Conservation (phyloP, 1,140 invertebrate genomes). For the Elymnias hypermnestra region DNA sequence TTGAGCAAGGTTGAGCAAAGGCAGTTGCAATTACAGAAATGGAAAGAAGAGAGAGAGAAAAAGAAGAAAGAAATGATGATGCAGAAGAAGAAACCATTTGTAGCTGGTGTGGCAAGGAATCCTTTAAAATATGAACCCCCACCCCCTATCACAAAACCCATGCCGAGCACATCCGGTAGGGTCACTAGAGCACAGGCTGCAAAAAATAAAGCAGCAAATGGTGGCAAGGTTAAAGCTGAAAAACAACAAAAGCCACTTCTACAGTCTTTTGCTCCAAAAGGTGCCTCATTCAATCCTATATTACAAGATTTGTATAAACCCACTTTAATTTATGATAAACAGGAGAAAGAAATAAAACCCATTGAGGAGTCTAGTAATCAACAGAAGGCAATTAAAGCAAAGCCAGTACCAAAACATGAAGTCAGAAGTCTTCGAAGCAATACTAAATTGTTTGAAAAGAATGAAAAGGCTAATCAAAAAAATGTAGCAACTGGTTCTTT, state of each 20-base stretch:
- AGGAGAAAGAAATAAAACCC: no score
- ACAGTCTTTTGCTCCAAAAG: constrained; percentile 56
- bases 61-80: constrained; percentile 41
- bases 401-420: no score
- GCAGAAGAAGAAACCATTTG: constrained; percentile 58
- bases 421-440: no score
- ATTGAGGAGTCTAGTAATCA: no score
- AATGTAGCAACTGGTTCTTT: no score
- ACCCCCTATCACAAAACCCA: constrained; percentile 34
- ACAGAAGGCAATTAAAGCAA: no score
- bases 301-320: constrained; percentile 35
- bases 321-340: constrained; percentile 7
- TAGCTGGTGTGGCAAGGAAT: constrained; percentile 36
- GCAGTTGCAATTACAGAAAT: constrained; percentile 49
- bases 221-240: constrained; percentile 6
- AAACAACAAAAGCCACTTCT: constrained; percentile 13
- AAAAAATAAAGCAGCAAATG: constrained; percentile 16
- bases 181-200: constrained; percentile 52
- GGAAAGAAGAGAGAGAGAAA: constrained; percentile 59
- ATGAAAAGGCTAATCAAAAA: no score
- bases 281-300: constrained; percentile 46
- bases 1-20: constrained; percentile 38
- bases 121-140: constrained; percentile 42
- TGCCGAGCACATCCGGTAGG: constrained; percentile 49
- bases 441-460: no score